Conservation (phyloP, 2,113 vertebrate species). For the Rallus limicola region DNA sequence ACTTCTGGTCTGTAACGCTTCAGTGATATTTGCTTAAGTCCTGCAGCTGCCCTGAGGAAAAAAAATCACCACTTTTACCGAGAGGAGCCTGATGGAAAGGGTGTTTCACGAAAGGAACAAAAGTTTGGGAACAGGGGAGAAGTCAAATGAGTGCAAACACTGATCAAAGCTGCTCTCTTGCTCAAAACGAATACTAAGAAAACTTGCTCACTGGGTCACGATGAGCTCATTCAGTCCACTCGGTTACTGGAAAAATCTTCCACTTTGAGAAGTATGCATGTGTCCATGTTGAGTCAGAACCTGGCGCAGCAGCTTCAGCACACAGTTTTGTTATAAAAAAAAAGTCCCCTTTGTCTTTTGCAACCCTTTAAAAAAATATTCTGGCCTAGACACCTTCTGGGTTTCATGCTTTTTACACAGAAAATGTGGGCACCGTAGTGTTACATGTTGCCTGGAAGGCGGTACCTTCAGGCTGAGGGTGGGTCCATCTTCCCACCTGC, state of each 20-base stretch:
- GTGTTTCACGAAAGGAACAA: conserved; percentile 29
- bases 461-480: neutral
- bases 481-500: neutral
- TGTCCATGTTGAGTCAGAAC: conserved; percentile 63
- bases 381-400: neutral
- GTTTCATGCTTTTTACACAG: neutral
- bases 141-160: conserved; percentile 50
- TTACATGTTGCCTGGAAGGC: neutral
- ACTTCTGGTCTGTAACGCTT: neutral
- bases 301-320: conserved; percentile 35
- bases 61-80: neutral
- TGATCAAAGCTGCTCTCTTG: conserved; percentile 33
- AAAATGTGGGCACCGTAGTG: neutral
- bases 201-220: conserved; percentile 61
- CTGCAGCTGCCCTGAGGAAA: neutral
- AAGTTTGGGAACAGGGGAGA: conserved; percentile 47
- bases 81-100: neutral
- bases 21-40: conserved; percentile 2
- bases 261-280: conserved; percentile 39
- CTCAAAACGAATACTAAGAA: conserved; percentile 47
- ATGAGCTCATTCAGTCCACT: conserved; percentile 64
- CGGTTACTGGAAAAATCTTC: conserved; percentile 66
- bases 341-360: conserved; percentile 44
- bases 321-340: conserved; percentile 54
- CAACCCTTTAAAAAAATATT: neutral